Evolutionary conservation across 1,140 invertebrate species (phyloP).

Genomic region (Proctacanthus coquilletti): DNA sequence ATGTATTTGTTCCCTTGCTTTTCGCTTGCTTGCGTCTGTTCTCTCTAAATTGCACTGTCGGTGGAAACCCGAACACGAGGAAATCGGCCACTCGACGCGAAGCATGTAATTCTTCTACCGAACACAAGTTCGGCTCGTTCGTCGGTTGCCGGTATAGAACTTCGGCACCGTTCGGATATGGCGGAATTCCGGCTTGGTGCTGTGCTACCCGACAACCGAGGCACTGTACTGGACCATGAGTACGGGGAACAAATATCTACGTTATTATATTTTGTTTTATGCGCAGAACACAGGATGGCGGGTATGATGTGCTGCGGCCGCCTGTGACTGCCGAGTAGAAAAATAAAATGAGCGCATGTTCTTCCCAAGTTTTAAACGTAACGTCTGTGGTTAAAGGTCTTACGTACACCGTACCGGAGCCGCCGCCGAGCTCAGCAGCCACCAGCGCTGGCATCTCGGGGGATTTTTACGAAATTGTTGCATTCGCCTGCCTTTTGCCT

Average conservation of each 20-base stretch:
- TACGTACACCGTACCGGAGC: no score
- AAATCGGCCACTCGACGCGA: slow-evolving; percentile 3
- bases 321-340: background rate
- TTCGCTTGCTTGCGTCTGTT: slow-evolving; percentile 9
- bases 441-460: no score
- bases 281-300: slow-evolving; percentile 3
- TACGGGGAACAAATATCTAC: slow-evolving; percentile 1
- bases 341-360: slow-evolving; percentile 4
- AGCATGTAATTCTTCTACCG: background rate
- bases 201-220: no score
- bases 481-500: no score
- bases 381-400: no score
- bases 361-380: no score
- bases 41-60: slow-evolving; percentile 5
- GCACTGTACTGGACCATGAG: no score
- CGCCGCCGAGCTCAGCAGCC: no score
- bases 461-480: no score
- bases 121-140: background rate
- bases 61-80: slow-evolving; percentile 4
- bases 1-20: slow-evolving; percentile 7
- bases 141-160: no score
- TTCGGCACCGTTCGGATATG: background rate
- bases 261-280: slow-evolving; percentile 6
- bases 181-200: no score
- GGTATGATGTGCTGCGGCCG: background rate